Conservation (phyloP, 1,140 invertebrate genomes). For the Pectinophora gossypiella region DNA sequence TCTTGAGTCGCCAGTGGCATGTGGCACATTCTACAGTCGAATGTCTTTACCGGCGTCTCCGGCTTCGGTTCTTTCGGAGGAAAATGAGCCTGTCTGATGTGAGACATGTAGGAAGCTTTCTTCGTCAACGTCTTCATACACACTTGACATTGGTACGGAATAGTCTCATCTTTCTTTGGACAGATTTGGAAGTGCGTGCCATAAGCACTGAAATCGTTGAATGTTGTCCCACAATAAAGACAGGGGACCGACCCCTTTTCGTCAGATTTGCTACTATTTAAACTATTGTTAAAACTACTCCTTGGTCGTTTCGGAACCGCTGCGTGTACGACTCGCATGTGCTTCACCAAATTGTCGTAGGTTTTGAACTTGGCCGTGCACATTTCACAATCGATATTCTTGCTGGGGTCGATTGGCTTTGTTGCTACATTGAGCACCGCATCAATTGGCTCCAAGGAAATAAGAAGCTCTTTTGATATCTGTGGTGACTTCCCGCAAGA, state of each 20-base stretch:
- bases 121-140: conserved; percentile 35
- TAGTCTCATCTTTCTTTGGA: conserved; percentile 24
- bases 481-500: conserved; percentile 22
- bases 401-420: neutral
- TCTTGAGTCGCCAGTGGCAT: conserved; percentile 49
- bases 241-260: conserved; percentile 39
- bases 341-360: conserved; percentile 46
- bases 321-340: conserved; percentile 53
- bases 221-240: conserved; percentile 40
- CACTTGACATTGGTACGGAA: conserved; percentile 36
- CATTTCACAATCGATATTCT: conserved; percentile 40
- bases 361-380: conserved; percentile 50
- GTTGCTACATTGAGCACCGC: neutral
- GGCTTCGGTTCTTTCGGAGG: conserved; percentile 8
- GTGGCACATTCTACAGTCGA: conserved; percentile 57
- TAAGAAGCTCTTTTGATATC: conserved; percentile 31
- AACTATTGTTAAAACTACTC: conserved; percentile 5
- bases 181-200: conserved; percentile 45
- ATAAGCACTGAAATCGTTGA: conserved; percentile 44
- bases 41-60: conserved; percentile 9
- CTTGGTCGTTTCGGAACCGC: conserved; percentile 35
- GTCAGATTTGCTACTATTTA: too few species aligned
- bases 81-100: conserved; percentile 39
- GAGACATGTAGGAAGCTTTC: conserved; percentile 37
- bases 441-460: conserved; percentile 52